Base-by-base conservation (phyloP, 2,113 vertebrate genomes). In the Salvelinus namaycush region DNA sequence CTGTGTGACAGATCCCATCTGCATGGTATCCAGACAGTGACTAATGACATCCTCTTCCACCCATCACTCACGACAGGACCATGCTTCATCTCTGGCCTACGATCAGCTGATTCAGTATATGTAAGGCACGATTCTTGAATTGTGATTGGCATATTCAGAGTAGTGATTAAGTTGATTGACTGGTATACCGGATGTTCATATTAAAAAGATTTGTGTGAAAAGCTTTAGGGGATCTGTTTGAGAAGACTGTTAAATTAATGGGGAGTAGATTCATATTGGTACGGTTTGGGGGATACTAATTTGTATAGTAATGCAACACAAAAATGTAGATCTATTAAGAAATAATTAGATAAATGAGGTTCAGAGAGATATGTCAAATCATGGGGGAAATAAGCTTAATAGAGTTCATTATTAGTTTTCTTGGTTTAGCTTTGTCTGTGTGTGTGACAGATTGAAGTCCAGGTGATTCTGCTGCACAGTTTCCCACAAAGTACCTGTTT, bases 1-100 rank as follows among this genome's bases (percentile, higher is more conserved):
- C 54, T 81, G 78, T 83, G 80, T 83, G 86, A 85, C 80, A 80
- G 78, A 70, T 86, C 60, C 82, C 86, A 86, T 89, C 86, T 86
- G 88, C 62, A 81, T 64, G 27, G 39, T 5, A 14, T 49, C 60
- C 67, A 82, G 74, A 78, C 77, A 87, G 75, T 72, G 49, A 31
- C 51, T 59, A 71, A 71, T 20, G 14, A 18, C 67, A 68, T 27
- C 67, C 39, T 70, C 11, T 48, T 70, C 22, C 12, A 9, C 22
- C 68, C 39, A 39, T 68, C 49, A 54, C 48, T 59, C 54, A 59
- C 5, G 27, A 11, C 13, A 31, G 27, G 13, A 9, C 54, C 39
- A 22, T 62, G 3, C 20, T 20, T 26, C 29, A 60, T 72, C 66
- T 79, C 81, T 49, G 31, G 2, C 54, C 78, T 70, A 12, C 72